phyloP scores from a whole-genome alignment of 53 echinoderm and acorn worm species.

The Patiria pectinifera region DNA sequence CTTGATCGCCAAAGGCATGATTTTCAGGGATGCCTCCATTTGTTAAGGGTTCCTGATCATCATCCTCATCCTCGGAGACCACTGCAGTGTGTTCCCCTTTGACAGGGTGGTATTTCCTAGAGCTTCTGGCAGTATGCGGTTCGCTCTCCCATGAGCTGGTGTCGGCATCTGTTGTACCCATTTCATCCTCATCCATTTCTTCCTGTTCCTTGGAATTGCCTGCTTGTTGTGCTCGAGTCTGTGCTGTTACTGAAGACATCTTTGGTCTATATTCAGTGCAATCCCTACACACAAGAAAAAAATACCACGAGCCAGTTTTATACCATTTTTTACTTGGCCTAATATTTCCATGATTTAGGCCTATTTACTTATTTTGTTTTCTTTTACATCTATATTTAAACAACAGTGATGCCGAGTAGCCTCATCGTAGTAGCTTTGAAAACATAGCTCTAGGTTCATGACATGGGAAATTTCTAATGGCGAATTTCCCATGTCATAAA shows the following conservation, averaged over 20 bases:
- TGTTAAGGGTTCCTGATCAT: conserved; percentile 3
- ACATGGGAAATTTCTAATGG: no score
- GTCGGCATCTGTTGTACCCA: conserved; percentile 55
- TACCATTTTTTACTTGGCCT: no score
- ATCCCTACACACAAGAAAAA: no score
- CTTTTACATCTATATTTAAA: no score
- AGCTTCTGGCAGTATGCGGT: conserved; percentile 63
- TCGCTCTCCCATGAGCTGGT: conserved; percentile 83
- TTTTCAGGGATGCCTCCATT: conserved; percentile 23
- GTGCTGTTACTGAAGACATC: not conserved
- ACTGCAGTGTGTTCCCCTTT: conserved; percentile 39
- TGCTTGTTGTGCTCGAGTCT: not conserved
- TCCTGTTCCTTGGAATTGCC: not conserved
- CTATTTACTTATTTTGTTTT: no score
- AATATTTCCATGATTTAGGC: no score
- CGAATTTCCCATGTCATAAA: no score
- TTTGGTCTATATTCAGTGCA: not conserved
- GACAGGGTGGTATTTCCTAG: conserved; percentile 75
- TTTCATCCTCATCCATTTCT: conserved; percentile 27
- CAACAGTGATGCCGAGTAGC: no score
- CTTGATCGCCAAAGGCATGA: conserved; percentile 11
- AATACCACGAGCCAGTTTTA: no score
- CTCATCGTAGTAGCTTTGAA: no score
- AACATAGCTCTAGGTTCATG: no score
- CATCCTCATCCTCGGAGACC: not conserved